Percentiles rank a stretch among this genome's conserved stretches.
phyloP scores from a whole-genome alignment of 2,797 vertebrate genomes.

The Thunnus albacares region DNA sequence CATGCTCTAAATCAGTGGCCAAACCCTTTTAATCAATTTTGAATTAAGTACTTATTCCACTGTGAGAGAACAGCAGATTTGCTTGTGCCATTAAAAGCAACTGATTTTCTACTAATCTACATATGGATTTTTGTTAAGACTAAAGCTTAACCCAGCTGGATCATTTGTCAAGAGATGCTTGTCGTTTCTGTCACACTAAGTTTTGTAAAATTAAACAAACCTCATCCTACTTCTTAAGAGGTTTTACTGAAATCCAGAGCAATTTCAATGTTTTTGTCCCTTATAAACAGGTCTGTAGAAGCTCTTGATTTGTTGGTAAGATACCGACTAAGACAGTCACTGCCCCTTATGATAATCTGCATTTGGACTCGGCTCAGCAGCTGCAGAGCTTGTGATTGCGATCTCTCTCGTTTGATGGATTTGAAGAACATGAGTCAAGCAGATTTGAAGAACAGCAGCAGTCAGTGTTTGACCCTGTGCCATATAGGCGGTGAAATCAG shows the following conservation, averaged over 20 bases:
- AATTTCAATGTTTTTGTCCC: slow-evolving; percentile 19
- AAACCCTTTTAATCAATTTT: slow-evolving; percentile 8
- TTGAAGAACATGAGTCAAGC: slow-evolving; percentile 40
- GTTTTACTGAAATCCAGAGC: slow-evolving; percentile 30
- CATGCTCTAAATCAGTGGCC: neutral
- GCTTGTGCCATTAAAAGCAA: neutral
- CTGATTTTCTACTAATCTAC: neutral
- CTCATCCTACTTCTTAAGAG: slow-evolving; percentile 8
- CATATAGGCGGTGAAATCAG: slow-evolving; percentile 21
- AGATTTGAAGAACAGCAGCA: slow-evolving; percentile 46
- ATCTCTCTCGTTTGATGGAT: slow-evolving; percentile 55
- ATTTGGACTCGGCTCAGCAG: slow-evolving; percentile 41
- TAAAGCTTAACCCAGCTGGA: neutral
- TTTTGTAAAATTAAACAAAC: slow-evolving; percentile 27
- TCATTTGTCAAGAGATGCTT: neutral
- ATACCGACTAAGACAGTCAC: slow-evolving; percentile 30
- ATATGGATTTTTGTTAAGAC: neutral
- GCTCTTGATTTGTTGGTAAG: slow-evolving; percentile 35
- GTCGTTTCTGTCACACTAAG: neutral
- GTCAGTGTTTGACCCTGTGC: slow-evolving; percentile 54
- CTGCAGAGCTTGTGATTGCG: slow-evolving; percentile 54
- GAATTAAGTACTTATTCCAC: slow-evolving; percentile 6
- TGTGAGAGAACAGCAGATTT: neutral
- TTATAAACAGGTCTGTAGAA: slow-evolving; percentile 19
- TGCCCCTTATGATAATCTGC: slow-evolving; percentile 50